Base-by-base conservation (phyloP, 2,797 vertebrate genomes). In the Falco peregrinus region DNA sequence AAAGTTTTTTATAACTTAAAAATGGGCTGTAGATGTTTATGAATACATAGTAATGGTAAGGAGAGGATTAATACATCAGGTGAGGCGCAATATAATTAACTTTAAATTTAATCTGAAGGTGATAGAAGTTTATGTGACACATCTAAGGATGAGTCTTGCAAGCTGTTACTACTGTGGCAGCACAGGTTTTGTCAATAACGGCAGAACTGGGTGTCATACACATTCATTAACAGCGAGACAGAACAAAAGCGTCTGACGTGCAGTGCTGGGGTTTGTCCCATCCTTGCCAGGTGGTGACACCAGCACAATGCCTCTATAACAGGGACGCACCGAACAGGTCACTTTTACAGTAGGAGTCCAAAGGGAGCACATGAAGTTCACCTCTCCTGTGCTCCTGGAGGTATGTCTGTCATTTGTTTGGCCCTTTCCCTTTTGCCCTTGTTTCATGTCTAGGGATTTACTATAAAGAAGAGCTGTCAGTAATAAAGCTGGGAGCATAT, bases 61-160 rank as follows among this genome's bases (percentile, higher is more conserved):
- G 14, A 84, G 79, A 87, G 20, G 43, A 80, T 77, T 92, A 91
- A 79, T 93, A 82, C 91, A 95, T 77, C 39, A 56, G 28, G 22
- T 83, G 21, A 71, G 31, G 53, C 51, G 71, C 4, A 43, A 64
- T 81, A 76, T 84, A 94, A 77, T 57, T 90, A 89, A 79, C 31
- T 89, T 91, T 89, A 68, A 83, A 63, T 93, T 81, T 92, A 70
- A 83, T 50, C 22, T 85, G 56, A 95, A 13, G 68, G 39, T 64
- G 26, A 14, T 61, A 57, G 75, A 70, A 60, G 9, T 75, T 16
- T n/a, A 67, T 53, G 41, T 1, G 4, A 57, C 13, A 8, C 41
- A 14, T 80, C 50, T 90, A 67, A 79, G 21, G 75, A 75, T 56
- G 35, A 63, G 37, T 68, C 68, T 83, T 91, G 37, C 74, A 83